Evolutionary conservation across 2,888 invertebrate species (phyloP).

Genomic region (Clostera curtula): DNA sequence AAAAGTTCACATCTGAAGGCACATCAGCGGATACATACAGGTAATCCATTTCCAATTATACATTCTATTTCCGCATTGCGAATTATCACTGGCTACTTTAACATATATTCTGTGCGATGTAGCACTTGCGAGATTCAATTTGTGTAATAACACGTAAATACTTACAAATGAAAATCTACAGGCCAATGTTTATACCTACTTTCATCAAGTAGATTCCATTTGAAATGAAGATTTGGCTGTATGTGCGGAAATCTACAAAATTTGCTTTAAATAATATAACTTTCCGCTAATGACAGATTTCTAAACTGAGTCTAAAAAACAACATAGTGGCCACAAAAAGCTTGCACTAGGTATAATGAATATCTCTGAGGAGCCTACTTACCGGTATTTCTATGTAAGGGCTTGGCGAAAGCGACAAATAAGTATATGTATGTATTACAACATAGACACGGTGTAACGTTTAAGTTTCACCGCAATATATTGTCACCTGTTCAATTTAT

Average conservation of each 20-base stretch:
- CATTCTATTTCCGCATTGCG: slow-evolving; percentile 11
- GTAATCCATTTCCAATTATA: slow-evolving; percentile 72
- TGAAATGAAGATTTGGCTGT: no score
- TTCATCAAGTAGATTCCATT: no score
- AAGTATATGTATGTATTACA: slow-evolving; percentile 8
- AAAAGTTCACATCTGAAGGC: slow-evolving; percentile 98
- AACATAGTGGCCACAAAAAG: no score
- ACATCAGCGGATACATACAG: slow-evolving; percentile 98
- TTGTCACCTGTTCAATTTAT: slow-evolving; percentile 35
- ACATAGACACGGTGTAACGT: slow-evolving; percentile 16
- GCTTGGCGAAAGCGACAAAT: slow-evolving; percentile 23
- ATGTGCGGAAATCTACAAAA: no score
- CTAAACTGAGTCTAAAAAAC: no score
- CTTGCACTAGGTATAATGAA: no score
- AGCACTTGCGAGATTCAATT: no score
- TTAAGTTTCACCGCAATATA: slow-evolving; percentile 20
- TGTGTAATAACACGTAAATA: neutral
- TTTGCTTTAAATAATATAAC: no score
- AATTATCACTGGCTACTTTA: slow-evolving; percentile 10
- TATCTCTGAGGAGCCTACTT: slow-evolving; percentile 6
- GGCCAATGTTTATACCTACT: no score
- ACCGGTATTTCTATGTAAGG: slow-evolving; percentile 9
- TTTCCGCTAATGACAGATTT: no score
- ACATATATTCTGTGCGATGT: no score
- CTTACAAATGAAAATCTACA: neutral